These are phyloP conservation scores for Ommatoiulus sabulosus DNA, from an alignment of 2,888 invertebrate species.

Conservation along the genomic window DNA sequence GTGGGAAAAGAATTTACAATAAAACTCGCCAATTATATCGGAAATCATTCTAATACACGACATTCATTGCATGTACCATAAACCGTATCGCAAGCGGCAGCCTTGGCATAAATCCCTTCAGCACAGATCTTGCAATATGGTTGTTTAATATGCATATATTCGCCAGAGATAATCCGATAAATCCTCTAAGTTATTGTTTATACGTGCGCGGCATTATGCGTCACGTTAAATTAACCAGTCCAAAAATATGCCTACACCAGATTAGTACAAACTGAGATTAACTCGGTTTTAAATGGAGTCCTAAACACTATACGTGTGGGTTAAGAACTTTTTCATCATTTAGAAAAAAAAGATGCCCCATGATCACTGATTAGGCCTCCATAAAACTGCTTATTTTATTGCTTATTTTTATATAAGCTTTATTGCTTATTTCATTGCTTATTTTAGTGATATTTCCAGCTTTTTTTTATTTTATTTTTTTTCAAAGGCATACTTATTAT, in stretches of 20 bases:
- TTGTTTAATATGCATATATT: background rate
- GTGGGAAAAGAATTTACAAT: background rate
- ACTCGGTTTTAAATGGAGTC: background rate
- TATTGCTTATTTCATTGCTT: too few species aligned
- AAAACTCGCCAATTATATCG: background rate
- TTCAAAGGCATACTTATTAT: too few species aligned
- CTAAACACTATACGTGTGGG: too few species aligned
- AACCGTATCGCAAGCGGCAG: background rate
- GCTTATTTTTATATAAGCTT: too few species aligned
- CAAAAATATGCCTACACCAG: background rate
- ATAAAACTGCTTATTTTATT: too few species aligned
- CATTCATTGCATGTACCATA: background rate
- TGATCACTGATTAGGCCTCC: too few species aligned
- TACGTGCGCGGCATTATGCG: background rate
- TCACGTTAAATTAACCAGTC: background rate
- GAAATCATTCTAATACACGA: background rate
- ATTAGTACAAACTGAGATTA: background rate
- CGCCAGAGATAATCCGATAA: background rate
- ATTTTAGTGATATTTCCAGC: too few species aligned
- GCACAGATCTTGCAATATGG: too few species aligned
- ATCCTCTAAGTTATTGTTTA: background rate
- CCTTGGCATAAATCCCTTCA: slow-evolving; percentile 4
- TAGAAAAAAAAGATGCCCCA: too few species aligned
- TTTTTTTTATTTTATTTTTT: too few species aligned
- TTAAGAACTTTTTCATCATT: too few species aligned